A percentile compares a stretch with the other conserved stretches of the same genome.
phyloP scores from a whole-genome alignment of 2,888 invertebrate genomes.

The Dascillus cervinus region DNA sequence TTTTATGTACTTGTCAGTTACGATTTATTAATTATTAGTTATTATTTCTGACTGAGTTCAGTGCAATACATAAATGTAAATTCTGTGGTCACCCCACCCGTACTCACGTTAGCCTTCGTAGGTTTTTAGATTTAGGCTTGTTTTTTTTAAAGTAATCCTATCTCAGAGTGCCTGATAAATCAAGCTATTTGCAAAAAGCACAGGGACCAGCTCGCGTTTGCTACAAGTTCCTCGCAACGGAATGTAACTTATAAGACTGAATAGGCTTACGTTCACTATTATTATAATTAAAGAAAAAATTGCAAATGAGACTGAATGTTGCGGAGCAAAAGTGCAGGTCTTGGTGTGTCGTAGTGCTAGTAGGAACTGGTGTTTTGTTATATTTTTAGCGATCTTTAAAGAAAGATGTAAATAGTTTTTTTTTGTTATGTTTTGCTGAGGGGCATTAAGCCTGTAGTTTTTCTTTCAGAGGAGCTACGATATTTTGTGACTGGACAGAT shows the following conservation, averaged over 20 bases:
- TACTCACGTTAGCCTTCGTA: conserved; percentile 30
- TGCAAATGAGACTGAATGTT: conserved; percentile 31
- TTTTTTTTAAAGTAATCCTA: too few relatives aligned
- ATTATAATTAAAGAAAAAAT: too few relatives aligned
- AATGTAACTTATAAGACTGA: conserved; percentile 42
- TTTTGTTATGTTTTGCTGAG: conserved; percentile 30
- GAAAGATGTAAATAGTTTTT: conserved; percentile 38
- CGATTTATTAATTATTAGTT: too few relatives aligned
- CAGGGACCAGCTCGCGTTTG: conserved; percentile 29
- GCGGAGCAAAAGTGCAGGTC: conserved; percentile 21
- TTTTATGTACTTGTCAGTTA: conserved; percentile 33
- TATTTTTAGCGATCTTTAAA: conserved; percentile 27
- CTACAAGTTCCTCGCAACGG: conserved; percentile 37
- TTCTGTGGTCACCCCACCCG: conserved; percentile 39
- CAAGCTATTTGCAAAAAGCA: conserved; percentile 22
- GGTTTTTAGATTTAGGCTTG: conserved; percentile 9
- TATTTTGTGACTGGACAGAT: too few relatives aligned
- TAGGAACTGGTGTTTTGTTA: conserved; percentile 31
- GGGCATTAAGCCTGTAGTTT: conserved; percentile 39
- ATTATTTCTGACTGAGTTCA: conserved; percentile 38
- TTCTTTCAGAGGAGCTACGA: conserved; percentile 31
- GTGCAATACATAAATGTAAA: conserved; percentile 46
- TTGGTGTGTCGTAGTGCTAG: conserved; percentile 13
- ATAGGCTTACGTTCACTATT: conserved; percentile 32
- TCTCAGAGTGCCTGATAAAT: conserved; percentile 38